Base-by-base conservation (phyloP, 2,113 vertebrate species). In the Antechinus stuartii region DNA sequence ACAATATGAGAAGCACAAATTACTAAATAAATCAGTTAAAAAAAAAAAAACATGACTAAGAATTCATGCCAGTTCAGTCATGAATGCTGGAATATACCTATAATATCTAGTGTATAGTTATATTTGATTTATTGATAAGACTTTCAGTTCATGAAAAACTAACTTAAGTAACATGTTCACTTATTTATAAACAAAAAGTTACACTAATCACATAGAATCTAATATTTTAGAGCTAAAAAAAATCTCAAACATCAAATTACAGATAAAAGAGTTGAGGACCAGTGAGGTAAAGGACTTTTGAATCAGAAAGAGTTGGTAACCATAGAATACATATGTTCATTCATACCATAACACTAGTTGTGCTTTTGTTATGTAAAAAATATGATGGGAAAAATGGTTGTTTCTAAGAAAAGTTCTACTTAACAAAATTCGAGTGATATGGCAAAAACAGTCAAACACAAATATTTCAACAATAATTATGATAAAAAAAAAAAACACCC, bases 391-490 rank as follows among this genome's bases (percentile, higher is more conserved):
- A 91, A 91, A 94, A 93, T 50, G 8, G 95, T 42, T 35, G 95
- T 84, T 90, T 27, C 92, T 92, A 25, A 5, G 94, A 93, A 93
- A 90, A 53, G 2, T 93, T 91, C 90, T 91, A 94, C 6, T 92
- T 53, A 90, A 95, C 12, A 93, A 94, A 1, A 89, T 2, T 46
- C 46, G 94, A 94, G 93, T 90, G 91, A 95, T 84, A 23, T 91
- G 4, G 35, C 27, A 95, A 95, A 96, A 94, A 93, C 55, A 90
- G 91, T 2, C 90, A 50, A 93, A 56, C 54, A 47, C 68, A 27
- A 30, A 0, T 30, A 54, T 95, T 96, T 89, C 26, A 92, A 96
- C 90, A 26, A 94, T 93, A 9, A 27, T 16, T 93, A 93, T 55
- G 91, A 89, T 23, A 27, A 95, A 96, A 54, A 46, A 92, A n/a